phyloP scores from a whole-genome alignment of 1,140 invertebrate species.

The Goniozus legneri region DNA sequence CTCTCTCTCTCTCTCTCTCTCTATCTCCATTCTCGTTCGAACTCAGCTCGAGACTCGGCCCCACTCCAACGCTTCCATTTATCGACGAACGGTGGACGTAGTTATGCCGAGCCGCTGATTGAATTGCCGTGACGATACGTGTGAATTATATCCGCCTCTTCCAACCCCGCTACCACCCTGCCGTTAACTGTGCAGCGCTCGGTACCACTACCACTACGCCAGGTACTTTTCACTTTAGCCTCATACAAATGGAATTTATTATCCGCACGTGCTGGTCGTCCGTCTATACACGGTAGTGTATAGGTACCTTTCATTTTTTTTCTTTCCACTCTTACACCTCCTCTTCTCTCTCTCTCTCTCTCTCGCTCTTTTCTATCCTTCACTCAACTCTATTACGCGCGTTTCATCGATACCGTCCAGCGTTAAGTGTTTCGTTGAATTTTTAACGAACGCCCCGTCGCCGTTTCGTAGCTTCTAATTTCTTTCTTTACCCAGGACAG shows the following conservation, averaged over 20 bases:
- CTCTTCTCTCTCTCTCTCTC: conserved; percentile 8
- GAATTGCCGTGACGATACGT: conserved; percentile 6
- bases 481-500: too few relatives aligned
- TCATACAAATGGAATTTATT: not conserved
- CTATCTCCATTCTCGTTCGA: not conserved
- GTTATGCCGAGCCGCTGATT: not conserved
- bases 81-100: not conserved
- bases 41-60: too few relatives aligned
- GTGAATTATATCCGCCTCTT: conserved; percentile 2
- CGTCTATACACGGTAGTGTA: not conserved
- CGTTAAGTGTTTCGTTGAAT: too few relatives aligned
- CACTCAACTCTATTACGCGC: not conserved
- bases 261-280: not conserved
- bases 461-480: conserved; percentile 9
- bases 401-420: too few relatives aligned
- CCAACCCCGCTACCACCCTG: not conserved
- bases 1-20: not conserved
- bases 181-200: too few relatives aligned
- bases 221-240: too few relatives aligned
- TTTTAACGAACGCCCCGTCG: not conserved
- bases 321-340: too few relatives aligned
- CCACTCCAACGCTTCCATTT: not conserved
- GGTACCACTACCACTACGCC: too few relatives aligned
- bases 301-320: not conserved
- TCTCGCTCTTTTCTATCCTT: conserved; percentile 5